Conservation (phyloP, 2,888 invertebrate genomes). For the Panorpa germanica region DNA sequence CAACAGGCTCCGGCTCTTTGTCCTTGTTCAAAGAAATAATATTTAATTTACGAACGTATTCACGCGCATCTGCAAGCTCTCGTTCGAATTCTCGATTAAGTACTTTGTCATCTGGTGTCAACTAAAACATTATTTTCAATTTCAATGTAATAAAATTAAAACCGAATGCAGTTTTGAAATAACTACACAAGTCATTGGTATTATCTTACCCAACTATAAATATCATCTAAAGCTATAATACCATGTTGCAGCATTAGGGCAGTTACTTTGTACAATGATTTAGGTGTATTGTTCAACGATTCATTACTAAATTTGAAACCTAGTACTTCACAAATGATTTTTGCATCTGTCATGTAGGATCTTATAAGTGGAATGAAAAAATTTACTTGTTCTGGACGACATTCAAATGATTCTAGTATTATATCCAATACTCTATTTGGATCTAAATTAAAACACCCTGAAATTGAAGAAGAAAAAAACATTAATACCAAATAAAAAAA, state of each 20-base stretch:
- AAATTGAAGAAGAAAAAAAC: constrained; percentile 16
- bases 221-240: constrained; percentile 69
- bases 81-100: constrained; percentile 69
- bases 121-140: constrained; percentile 25
- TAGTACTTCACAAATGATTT: constrained; percentile 82
- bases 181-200: constrained; percentile 3
- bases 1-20: constrained; percentile 51
- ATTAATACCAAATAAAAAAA: constrained; percentile 12
- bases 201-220: constrained; percentile 74
- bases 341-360: constrained; percentile 74
- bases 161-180: constrained; percentile 1
- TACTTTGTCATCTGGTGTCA: constrained; percentile 67
- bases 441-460: constrained; percentile 97
- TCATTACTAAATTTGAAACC: constrained; percentile 78
- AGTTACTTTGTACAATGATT: constrained; percentile 72
- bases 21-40: constrained; percentile 66
- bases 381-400: constrained; percentile 53
- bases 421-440: constrained; percentile 94
- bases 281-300: constrained; percentile 46
- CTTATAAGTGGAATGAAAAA: constrained; percentile 75
- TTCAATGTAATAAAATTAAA: constrained; percentile 6
- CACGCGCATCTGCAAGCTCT: constrained; percentile 63
- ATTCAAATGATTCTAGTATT: constrained; percentile 91
- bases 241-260: constrained; percentile 77
- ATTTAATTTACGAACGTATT: constrained; percentile 73